Percentiles rank a stretch among this genome's conserved stretches.
Evolutionary conservation across 2,888 invertebrate genomes (phyloP).

Genomic region (Stenichneumon culpator): DNA sequence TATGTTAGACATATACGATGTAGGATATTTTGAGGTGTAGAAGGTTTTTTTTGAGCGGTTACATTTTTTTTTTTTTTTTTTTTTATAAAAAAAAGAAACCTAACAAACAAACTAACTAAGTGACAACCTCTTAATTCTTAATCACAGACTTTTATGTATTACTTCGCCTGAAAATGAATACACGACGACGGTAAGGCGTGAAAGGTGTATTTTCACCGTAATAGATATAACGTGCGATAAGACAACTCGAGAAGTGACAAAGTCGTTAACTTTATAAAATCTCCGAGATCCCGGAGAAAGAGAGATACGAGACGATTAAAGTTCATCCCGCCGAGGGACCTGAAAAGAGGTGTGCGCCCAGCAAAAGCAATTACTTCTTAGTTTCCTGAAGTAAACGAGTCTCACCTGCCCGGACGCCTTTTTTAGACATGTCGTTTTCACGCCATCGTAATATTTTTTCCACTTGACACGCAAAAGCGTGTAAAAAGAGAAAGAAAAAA

Average conservation of each 20-base stretch:
- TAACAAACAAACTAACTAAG: too few relatives aligned
- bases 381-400: slow-evolving; percentile 48
- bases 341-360: slow-evolving; percentile 19
- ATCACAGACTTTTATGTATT: too few relatives aligned
- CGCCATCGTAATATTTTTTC: neutral
- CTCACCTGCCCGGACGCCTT: neutral
- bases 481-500: neutral
- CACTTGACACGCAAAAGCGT: neutral
- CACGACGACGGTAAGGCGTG: too few relatives aligned
- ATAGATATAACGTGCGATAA: neutral
- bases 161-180: too few relatives aligned
- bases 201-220: neutral
- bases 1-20: too few relatives aligned
- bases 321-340: slow-evolving; percentile 39
- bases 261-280: slow-evolving; percentile 8
- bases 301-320: slow-evolving; percentile 28
- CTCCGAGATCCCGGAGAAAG: neutral
- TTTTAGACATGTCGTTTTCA: slow-evolving; percentile 5
- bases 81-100: too few relatives aligned
- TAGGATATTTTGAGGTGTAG: too few relatives aligned
- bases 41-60: too few relatives aligned
- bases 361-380: slow-evolving; percentile 52
- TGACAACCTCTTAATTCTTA: too few relatives aligned
- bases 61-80: too few relatives aligned
- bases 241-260: neutral